Evolutionary conservation across 2,113 vertebrate species (phyloP).

Genomic region (Gavia stellata): DNA sequence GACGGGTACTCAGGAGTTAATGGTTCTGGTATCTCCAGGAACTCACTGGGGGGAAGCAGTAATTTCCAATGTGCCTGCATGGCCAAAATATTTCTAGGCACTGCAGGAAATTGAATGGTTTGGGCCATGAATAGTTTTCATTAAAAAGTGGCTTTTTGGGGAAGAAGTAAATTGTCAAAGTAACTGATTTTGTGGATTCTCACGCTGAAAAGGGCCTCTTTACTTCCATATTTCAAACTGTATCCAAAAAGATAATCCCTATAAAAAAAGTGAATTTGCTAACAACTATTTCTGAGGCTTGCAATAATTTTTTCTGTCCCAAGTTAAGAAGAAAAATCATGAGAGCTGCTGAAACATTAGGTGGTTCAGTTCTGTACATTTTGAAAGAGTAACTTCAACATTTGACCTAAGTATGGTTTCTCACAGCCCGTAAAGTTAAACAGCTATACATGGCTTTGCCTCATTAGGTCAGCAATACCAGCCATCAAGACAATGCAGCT

Average conservation of each 20-base stretch:
- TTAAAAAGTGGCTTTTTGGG: not conserved
- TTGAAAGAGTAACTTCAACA: not conserved
- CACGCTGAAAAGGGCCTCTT: not conserved
- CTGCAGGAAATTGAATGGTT: not conserved
- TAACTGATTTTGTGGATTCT: not conserved
- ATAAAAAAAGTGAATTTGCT: not conserved
- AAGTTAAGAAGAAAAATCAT: not conserved
- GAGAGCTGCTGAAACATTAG: not conserved
- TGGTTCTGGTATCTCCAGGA: not conserved
- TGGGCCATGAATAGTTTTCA: not conserved
- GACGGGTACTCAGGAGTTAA: not conserved
- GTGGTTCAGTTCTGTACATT: not conserved
- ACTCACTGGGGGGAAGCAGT: not conserved
- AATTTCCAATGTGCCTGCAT: not conserved
- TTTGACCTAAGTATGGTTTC: not conserved
- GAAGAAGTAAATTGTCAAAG: not conserved
- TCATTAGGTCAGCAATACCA: constrained; percentile 22
- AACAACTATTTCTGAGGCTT: not conserved
- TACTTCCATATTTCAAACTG: not conserved
- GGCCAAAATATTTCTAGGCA: not conserved
- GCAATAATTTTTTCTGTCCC: not conserved
- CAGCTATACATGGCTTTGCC: not conserved
- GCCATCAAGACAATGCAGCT: not conserved
- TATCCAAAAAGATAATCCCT: not conserved
- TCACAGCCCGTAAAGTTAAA: not conserved